Conservation (phyloP, 1,140 invertebrate genomes). For the Drosophila truncata region DNA sequence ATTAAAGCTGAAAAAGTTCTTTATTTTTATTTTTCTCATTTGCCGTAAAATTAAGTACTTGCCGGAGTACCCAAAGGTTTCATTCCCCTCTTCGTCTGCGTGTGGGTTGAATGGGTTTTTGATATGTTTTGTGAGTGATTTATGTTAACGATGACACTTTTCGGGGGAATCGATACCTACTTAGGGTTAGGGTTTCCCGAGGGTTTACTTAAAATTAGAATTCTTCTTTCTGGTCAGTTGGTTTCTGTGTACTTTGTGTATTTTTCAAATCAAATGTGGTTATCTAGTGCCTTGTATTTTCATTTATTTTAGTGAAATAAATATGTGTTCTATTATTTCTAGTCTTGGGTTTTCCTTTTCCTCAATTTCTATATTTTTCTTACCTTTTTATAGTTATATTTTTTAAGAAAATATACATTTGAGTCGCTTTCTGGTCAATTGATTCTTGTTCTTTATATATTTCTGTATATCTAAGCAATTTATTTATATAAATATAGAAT, state of each 20-base stretch:
- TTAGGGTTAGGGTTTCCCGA: constrained; percentile 18
- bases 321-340: not conserved
- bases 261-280: constrained; percentile 1
- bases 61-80: constrained; percentile 17
- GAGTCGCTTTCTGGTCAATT: constrained; percentile 16
- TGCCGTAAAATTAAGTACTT: constrained; percentile 71
- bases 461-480: constrained; percentile 9
- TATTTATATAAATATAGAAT: constrained; percentile 33
- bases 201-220: constrained; percentile 28
- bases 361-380: not conserved
- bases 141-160: constrained; percentile 62
- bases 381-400: constrained; percentile 4
- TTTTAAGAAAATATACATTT: constrained; percentile 13
- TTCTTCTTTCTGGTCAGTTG: constrained; percentile 31
- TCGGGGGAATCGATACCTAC: constrained; percentile 23
- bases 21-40: constrained; percentile 46
- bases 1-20: constrained; percentile 53
- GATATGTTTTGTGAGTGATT: constrained; percentile 63
- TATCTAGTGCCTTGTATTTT: not conserved
- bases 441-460: not conserved
- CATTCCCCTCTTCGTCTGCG: constrained; percentile 8
- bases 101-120: constrained; percentile 55
- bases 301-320: not conserved
- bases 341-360: not conserved
- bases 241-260: constrained; percentile 2